Evolutionary conservation across 2,888 invertebrate species (phyloP).

Genomic region (Mythimna impura): DNA sequence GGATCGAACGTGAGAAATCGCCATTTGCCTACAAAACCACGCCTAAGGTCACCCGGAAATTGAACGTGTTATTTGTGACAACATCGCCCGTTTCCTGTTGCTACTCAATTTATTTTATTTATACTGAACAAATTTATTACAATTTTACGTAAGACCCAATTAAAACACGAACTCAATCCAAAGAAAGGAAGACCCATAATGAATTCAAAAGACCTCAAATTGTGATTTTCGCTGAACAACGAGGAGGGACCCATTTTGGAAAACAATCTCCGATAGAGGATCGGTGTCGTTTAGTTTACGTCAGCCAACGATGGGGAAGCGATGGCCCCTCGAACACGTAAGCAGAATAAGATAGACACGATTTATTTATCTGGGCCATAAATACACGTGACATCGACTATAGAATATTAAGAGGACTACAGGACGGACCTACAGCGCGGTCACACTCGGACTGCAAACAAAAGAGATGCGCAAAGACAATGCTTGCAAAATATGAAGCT

Average conservation of each 20-base stretch:
- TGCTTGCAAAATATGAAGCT: too few relatives aligned
- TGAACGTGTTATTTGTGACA: slow-evolving; percentile 59
- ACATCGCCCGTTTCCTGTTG: slow-evolving; percentile 39
- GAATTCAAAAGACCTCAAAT: slow-evolving; percentile 61
- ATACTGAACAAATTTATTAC: slow-evolving; percentile 16
- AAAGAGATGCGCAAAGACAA: too few relatives aligned
- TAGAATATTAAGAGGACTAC: slow-evolving; percentile 51
- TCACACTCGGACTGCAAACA: too few relatives aligned
- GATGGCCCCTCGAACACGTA: slow-evolving; percentile 63
- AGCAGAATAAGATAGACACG: slow-evolving; percentile 65
- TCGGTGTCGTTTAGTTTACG: slow-evolving; percentile 68
- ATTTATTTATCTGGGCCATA: slow-evolving; percentile 63
- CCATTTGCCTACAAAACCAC: slow-evolving; percentile 53
- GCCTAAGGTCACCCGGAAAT: slow-evolving; percentile 59
- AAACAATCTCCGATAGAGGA: slow-evolving; percentile 71
- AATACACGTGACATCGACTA: slow-evolving; percentile 53
- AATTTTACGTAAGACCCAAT: slow-evolving; percentile 44
- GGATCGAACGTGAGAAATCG: slow-evolving; percentile 58
- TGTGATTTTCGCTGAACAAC: slow-evolving; percentile 63
- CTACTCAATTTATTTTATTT: slow-evolving; percentile 42
- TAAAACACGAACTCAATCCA: slow-evolving; percentile 36
- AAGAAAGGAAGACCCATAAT: slow-evolving; percentile 44
- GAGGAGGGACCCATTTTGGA: slow-evolving; percentile 61
- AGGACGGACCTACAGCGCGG: too few relatives aligned
- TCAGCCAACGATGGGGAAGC: slow-evolving; percentile 64